phyloP scores from a whole-genome alignment of 1,140 invertebrate species.

The Drosophila repleta region DNA sequence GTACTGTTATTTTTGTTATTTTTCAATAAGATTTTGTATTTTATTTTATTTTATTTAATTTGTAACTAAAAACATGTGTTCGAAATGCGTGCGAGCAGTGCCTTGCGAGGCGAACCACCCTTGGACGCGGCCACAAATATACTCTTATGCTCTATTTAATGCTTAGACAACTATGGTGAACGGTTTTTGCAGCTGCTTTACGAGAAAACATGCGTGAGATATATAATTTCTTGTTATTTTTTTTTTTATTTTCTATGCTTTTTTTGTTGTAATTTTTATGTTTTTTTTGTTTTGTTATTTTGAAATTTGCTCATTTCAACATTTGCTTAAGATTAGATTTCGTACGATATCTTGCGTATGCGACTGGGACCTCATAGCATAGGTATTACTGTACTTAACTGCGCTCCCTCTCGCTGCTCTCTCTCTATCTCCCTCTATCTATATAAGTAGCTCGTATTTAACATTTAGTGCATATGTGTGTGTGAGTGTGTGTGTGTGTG shows the following conservation, averaged over 20 bases:
- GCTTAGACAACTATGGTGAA: slow-evolving; percentile 33
- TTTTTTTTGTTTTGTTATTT: slow-evolving; percentile 28
- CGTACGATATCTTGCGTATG: slow-evolving; percentile 32
- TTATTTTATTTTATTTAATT: slow-evolving; percentile 6
- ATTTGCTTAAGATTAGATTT: slow-evolving; percentile 56
- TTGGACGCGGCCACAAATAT: slow-evolving; percentile 9
- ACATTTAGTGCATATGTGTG: slow-evolving; percentile 72
- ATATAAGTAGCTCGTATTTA: slow-evolving; percentile 68
- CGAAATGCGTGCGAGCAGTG: neutral
- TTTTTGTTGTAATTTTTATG: slow-evolving; percentile 19
- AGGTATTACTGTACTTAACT: slow-evolving; percentile 60
- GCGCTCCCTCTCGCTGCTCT: slow-evolving; percentile 8
- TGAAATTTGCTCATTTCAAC: slow-evolving; percentile 59
- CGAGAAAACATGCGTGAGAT: slow-evolving; percentile 42
- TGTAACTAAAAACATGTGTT: slow-evolving; percentile 32
- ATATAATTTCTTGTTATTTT: neutral
- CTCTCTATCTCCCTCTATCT: slow-evolving; percentile 16
- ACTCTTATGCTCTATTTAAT: slow-evolving; percentile 24
- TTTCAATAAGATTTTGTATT: slow-evolving; percentile 8
- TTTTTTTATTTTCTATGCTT: slow-evolving; percentile 10
- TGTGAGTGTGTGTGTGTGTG: slow-evolving; percentile 32
- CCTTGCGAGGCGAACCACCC: neutral
- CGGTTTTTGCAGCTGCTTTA: slow-evolving; percentile 29
- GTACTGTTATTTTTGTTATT: slow-evolving; percentile 64
- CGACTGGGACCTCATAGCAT: slow-evolving; percentile 73